Evolutionary conservation across 2,888 invertebrate species (phyloP).

Genomic region (Caenorhabditis plicata): DNA sequence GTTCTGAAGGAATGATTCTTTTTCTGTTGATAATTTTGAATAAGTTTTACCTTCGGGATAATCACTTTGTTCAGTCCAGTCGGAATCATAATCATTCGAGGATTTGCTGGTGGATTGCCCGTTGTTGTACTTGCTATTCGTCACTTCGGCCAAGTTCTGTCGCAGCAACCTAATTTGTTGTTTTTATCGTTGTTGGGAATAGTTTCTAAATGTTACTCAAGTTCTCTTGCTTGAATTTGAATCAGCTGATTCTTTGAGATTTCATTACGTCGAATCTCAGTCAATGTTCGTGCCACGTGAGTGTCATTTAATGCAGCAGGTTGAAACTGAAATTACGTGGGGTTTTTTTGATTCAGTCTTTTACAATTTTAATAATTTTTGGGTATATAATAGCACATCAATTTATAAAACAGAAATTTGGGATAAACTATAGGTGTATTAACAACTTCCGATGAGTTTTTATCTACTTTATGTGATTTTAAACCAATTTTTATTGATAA

Average conservation of each 20-base stretch:
- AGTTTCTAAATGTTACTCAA: conserved; percentile 17
- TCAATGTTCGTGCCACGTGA: conserved; percentile 35
- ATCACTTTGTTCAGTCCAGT: not conserved
- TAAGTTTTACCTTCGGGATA: too few relatives aligned
- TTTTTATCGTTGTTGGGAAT: not conserved
- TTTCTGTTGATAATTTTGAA: too few relatives aligned
- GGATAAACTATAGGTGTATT: too few relatives aligned
- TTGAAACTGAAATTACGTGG: conserved; percentile 33
- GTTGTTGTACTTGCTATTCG: not conserved
- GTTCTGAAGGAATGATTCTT: too few relatives aligned
- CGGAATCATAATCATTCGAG: not conserved
- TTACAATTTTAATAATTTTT: too few relatives aligned
- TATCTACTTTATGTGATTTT: not conserved
- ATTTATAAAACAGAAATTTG: too few relatives aligned
- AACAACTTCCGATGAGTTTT: not conserved
- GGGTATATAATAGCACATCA: too few relatives aligned
- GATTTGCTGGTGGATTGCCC: too few relatives aligned
- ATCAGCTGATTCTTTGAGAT: conserved; percentile 34
- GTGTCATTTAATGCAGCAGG: conserved; percentile 44
- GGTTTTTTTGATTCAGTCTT: too few relatives aligned
- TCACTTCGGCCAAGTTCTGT: too few relatives aligned
- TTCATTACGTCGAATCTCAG: conserved; percentile 25
- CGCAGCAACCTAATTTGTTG: too few relatives aligned
- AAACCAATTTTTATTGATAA: not conserved
- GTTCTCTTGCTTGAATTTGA: conserved; percentile 24